These are phyloP conservation scores for Nanger granti DNA, from an alignment of 2,113 vertebrate species.

Conservation along the genomic window DNA sequence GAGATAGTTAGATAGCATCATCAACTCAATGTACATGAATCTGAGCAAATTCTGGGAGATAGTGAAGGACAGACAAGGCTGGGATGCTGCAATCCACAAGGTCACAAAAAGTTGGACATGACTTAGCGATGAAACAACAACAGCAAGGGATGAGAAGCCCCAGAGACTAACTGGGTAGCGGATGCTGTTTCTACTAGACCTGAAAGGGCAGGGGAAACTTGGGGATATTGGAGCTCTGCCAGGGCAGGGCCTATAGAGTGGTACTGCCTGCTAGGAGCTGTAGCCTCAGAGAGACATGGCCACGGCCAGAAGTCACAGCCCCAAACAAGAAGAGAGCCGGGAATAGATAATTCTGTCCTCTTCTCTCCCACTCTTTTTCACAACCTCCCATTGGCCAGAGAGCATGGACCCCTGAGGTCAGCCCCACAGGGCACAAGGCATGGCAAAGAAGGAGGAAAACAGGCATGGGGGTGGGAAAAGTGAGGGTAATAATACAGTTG, in stretches of 20 bases:
- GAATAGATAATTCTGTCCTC: fast-evolving
- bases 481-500: neutral
- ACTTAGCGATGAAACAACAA: neutral
- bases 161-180: neutral
- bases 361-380: neutral
- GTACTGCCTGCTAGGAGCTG: fast-evolving
- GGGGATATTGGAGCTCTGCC: neutral
- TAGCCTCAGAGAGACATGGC: neutral
- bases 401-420: neutral
- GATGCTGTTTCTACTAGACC: too few relatives aligned
- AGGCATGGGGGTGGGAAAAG: neutral
- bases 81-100: neutral
- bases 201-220: too few relatives aligned
- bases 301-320: neutral
- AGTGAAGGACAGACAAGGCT: neutral
- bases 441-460: neutral
- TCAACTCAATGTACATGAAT: neutral
- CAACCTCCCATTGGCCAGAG: neutral
- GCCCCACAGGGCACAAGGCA: fast-evolving
- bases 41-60: neutral
- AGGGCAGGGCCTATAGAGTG: fast-evolving
- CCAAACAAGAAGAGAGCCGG: neutral
- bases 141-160: neutral
- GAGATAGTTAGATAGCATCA: neutral
- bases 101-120: neutral